Evolutionary conservation across 1,140 invertebrate species (phyloP).

Genomic region (Spodoptera litura): DNA sequence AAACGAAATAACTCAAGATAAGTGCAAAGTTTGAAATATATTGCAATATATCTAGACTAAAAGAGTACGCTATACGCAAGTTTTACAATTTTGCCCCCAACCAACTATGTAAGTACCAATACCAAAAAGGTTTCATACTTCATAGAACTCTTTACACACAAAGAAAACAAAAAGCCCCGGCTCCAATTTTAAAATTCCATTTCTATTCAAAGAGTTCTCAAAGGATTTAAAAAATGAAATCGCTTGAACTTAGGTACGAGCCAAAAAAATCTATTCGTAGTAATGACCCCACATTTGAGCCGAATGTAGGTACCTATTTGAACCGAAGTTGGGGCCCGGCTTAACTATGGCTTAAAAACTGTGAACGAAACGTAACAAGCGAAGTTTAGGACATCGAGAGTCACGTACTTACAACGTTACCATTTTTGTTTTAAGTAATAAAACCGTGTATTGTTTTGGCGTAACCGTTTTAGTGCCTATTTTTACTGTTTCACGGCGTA

Average conservation of each 20-base stretch:
- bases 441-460: neutral
- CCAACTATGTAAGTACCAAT: too few species aligned
- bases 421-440: slow-evolving; percentile 22
- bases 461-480: neutral
- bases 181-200: neutral
- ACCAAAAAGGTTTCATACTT: neutral
- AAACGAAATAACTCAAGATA: too few species aligned
- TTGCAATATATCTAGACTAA: too few species aligned
- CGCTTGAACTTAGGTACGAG: neutral
- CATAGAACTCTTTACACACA: neutral
- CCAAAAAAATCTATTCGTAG: neutral
- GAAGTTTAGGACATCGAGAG: neutral
- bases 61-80: too few species aligned
- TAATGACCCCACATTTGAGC: slow-evolving; percentile 19
- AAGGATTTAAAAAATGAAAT: slow-evolving; percentile 4
- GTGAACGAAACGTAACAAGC: neutral
- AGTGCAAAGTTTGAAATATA: too few species aligned
- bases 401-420: slow-evolving; percentile 27
- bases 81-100: too few species aligned
- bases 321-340: neutral
- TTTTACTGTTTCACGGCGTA: too few species aligned
- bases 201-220: neutral
- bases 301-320: neutral
- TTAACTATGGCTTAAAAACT: slow-evolving; percentile 26
- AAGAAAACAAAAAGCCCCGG: neutral